Evolutionary conservation across 2,113 vertebrate genomes (phyloP), one percentile per base, ranked within the genome.

Genomic region (Takifugu flavidus): DNA sequence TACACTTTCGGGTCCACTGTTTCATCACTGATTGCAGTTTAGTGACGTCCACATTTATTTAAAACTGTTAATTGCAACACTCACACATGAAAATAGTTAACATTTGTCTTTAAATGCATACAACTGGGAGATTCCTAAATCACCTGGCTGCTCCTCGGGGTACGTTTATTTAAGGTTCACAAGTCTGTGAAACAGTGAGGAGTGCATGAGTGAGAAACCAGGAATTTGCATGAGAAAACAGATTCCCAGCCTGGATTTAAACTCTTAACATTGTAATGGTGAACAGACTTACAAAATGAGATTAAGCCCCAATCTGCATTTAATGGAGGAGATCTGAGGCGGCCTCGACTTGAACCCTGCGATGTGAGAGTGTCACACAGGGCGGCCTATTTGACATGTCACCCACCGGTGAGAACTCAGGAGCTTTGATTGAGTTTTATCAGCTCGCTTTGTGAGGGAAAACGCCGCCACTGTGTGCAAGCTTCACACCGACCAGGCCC

Each of bases 221-320:
- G 43, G 52, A 59, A 89, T 89, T 89, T 79, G 82, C 86, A 89
- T 89, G 85, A 85, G 83, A 89, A 39, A 89, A 68, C 81, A 60
- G 74, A 78, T 87, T 87, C 82, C 82, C 80, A 79, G 85, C 77
- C 84, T 84, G 83, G 78, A 78, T 86, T 89, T 80, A 90, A 91
- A 86, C 85, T 85, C 82, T 86, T 89, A 78, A 89, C 85, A 90
- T 87, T 90, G 87, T 87, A 87, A 90, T 91, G 88, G 81, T 86
- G 85, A 89, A 69, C 78, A 83, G 85, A 89, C 0, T 84, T 84
- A 84, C 86, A 87, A 84, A 88, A 90, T 88, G 80, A 88, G 88
- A 88, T 86, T 88, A 90, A 85, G 82, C 78, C 84, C 62, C 84
- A 79, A 88, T 88, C 85, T 89, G 88, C 87, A 89, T 89, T 86